These are phyloP conservation scores for Melinaea marsaeus DNA, from an alignment of 2,888 invertebrate genomes.

Conservation along the genomic window DNA sequence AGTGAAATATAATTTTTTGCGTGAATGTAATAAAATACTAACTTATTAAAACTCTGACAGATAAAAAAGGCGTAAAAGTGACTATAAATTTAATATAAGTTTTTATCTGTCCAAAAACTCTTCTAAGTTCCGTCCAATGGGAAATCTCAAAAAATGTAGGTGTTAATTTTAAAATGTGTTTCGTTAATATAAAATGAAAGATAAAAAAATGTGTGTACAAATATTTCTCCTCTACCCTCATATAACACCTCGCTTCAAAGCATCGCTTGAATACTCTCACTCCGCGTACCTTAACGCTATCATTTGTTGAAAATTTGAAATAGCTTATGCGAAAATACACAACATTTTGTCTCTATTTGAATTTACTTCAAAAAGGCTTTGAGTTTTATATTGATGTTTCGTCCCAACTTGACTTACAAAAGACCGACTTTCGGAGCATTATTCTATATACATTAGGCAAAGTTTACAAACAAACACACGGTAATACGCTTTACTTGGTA, in stretches of 20 bases:
- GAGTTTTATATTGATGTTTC: conserved; percentile 8
- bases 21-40: no score
- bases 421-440: background rate
- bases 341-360: background rate
- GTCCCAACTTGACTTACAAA: background rate
- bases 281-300: background rate
- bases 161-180: no score
- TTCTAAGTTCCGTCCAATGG: no score
- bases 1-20: no score
- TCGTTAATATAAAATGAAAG: no score
- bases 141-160: no score
- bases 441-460: conserved; percentile 1
- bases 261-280: background rate
- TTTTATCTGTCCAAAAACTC: no score
- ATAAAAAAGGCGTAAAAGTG: no score
- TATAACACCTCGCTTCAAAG: background rate
- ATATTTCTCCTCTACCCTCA: no score
- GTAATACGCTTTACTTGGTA: background rate
- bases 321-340: conserved; percentile 4
- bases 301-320: conserved; percentile 6
- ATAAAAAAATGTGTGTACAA: no score
- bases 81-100: no score
- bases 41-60: no score
- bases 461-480: conserved; percentile 6
- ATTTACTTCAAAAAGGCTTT: conserved; percentile 7